A percentile compares a stretch with the other conserved stretches of the same genome.
phyloP scores from a whole-genome alignment of 2,113 vertebrate species.

The Chauna torquata region DNA sequence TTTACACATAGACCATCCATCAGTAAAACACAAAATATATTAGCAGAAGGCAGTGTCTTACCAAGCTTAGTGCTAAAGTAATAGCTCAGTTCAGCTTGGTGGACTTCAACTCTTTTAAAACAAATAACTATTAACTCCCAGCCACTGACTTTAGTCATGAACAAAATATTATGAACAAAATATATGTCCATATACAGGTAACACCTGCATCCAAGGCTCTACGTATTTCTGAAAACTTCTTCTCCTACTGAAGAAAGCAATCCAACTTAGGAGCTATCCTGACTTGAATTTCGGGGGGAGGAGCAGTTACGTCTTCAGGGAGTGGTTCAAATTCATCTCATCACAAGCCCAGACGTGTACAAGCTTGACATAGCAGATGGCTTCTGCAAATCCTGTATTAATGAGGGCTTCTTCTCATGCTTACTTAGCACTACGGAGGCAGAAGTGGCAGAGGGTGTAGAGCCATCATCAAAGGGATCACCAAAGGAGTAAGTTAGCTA shows the following conservation, averaged over 20 bases:
- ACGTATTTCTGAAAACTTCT: background rate
- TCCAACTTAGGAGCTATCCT: background rate
- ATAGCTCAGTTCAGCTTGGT: background rate
- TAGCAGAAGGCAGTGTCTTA: background rate
- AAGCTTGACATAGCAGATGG: slow-evolving; percentile 21
- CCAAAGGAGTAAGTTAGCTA: slow-evolving; percentile 14
- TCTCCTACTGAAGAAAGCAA: background rate
- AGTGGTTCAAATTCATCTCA: slow-evolving; percentile 5
- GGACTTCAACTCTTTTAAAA: background rate
- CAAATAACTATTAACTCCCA: background rate
- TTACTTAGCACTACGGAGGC: background rate
- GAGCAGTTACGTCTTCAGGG: background rate
- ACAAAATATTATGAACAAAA: no score
- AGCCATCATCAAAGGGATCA: slow-evolving; percentile 52
- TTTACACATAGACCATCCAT: background rate
- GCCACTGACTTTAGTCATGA: background rate
- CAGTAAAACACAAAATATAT: background rate
- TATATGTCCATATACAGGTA: background rate
- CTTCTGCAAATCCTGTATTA: slow-evolving; percentile 19
- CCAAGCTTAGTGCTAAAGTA: background rate
- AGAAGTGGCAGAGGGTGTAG: slow-evolving; percentile 9
- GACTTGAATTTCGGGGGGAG: background rate
- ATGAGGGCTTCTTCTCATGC: slow-evolving; percentile 41
- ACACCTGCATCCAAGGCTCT: background rate
- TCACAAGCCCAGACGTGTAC: slow-evolving; percentile 8